Evolutionary conservation across 2,888 invertebrate genomes (phyloP).

Genomic region (Ischnura elegans): DNA sequence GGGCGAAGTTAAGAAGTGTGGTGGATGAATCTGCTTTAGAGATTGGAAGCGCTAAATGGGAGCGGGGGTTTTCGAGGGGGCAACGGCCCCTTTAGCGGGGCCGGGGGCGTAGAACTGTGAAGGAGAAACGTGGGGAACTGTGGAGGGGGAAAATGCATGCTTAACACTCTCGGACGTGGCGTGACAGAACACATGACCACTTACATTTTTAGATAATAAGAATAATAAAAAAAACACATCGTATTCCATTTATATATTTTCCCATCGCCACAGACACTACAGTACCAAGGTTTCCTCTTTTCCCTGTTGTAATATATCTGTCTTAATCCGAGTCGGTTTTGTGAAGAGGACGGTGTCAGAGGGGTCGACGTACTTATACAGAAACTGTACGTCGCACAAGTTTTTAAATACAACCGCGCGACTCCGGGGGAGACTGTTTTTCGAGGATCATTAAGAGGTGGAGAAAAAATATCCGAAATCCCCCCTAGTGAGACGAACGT

Average conservation of each 20-base stretch:
- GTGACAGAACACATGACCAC: neutral
- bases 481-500: neutral
- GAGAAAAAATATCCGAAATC: constrained; percentile 1
- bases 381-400: neutral
- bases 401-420: neutral
- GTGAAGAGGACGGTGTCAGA: neutral
- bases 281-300: neutral
- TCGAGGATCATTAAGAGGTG: constrained; percentile 32
- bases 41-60: neutral
- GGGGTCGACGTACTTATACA: neutral
- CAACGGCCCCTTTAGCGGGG: neutral
- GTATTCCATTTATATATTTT: neutral
- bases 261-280: neutral
- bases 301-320: too few species aligned
- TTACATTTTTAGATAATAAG: neutral
- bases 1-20: neutral
- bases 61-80: neutral
- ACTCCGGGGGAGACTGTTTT: neutral
- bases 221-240: neutral
- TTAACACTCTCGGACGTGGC: neutral
- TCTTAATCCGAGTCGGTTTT: neutral
- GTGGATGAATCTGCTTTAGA: constrained; percentile 1
- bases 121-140: neutral
- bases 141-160: neutral
- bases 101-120: neutral